phyloP scores from a whole-genome alignment of 2,113 vertebrate genomes.

The Lasiurus cinereus region DNA sequence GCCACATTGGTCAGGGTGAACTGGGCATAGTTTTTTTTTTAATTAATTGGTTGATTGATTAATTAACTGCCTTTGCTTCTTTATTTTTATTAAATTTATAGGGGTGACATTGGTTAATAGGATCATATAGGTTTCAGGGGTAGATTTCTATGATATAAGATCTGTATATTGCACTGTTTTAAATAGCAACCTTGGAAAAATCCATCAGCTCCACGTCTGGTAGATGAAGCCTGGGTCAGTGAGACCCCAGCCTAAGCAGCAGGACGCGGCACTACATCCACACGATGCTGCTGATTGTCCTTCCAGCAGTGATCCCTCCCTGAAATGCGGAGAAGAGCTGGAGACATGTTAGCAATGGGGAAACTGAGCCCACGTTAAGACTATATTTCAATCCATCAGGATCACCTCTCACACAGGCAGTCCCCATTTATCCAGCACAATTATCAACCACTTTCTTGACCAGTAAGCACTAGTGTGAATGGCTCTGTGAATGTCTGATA shows the following conservation, averaged over 20 bases:
- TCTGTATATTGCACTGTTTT: background rate
- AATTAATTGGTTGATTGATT: too few relatives aligned
- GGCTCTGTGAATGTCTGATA: background rate
- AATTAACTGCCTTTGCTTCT: too few relatives aligned
- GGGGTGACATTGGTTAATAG: too few relatives aligned
- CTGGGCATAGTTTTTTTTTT: background rate
- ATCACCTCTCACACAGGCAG: background rate
- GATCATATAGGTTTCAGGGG: too few relatives aligned
- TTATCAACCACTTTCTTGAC: background rate
- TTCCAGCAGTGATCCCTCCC: background rate
- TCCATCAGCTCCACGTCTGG: background rate
- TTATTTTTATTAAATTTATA: too few relatives aligned
- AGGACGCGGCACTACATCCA: background rate
- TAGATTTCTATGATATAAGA: too few relatives aligned
- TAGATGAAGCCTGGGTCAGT: background rate
- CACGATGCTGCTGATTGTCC: background rate
- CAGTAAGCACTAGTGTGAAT: background rate
- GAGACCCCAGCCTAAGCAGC: background rate
- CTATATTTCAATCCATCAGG: background rate
- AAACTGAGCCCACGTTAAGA: background rate
- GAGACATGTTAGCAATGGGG: background rate
- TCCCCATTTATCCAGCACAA: background rate
- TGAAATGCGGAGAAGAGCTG: background rate
- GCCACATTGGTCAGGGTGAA: background rate
- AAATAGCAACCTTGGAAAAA: background rate